These are phyloP conservation scores for Scophthalmus maximus DNA, from an alignment of 2,113 vertebrate species.

Conservation along the genomic window DNA sequence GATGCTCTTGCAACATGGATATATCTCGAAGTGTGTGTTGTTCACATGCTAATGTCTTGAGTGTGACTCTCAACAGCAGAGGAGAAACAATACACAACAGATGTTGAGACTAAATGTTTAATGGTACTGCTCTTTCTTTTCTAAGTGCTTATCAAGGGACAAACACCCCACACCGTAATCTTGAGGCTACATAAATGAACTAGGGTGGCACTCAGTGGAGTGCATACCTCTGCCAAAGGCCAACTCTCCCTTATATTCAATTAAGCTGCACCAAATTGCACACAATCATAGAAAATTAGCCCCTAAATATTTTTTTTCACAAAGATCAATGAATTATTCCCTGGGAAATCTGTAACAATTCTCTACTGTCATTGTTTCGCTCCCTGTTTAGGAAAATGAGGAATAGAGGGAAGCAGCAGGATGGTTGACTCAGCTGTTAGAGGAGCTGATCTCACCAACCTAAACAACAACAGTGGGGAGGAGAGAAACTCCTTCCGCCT, in stretches of 20 bases:
- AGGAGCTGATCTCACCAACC: slow-evolving; percentile 67
- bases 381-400: background rate
- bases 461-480: slow-evolving; percentile 70
- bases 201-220: too few species aligned
- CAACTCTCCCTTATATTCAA: too few species aligned
- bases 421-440: slow-evolving; percentile 80
- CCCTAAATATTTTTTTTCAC: too few species aligned
- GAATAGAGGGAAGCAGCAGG: slow-evolving; percentile 32
- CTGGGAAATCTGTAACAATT: too few species aligned
- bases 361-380: background rate
- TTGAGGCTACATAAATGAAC: slow-evolving; percentile 2
- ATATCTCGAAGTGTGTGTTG: slow-evolving; percentile 4
- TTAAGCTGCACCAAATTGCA: too few species aligned
- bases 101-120: slow-evolving; percentile 35
- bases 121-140: background rate
- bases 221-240: too few species aligned
- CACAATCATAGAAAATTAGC: too few species aligned
- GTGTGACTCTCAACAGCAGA: background rate
- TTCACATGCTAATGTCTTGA: slow-evolving; percentile 15
- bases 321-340: too few species aligned
- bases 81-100: slow-evolving; percentile 20
- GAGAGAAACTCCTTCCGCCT: slow-evolving; percentile 32
- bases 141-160: background rate
- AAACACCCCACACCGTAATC: slow-evolving; percentile 21
- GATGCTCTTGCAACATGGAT: slow-evolving; percentile 10